A percentile compares a stretch with the other conserved stretches of the same genome.
Evolutionary conservation across 2,888 invertebrate genomes (phyloP).

Genomic region (Tribolium freemani): DNA sequence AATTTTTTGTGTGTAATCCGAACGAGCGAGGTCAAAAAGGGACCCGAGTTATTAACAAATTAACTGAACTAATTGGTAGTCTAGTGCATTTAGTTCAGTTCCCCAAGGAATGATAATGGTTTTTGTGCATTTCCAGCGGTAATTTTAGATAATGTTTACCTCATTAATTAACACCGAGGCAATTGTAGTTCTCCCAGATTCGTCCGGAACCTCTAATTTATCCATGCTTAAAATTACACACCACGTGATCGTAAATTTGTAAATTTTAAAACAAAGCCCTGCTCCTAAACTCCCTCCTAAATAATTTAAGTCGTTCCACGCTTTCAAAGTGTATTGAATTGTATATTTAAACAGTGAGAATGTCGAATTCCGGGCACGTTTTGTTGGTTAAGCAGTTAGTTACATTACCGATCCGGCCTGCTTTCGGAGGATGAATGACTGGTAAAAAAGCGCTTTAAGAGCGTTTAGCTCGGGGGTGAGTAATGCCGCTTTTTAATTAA

Average conservation of each 20-base stretch:
- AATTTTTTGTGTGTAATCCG: slow-evolving; percentile 26
- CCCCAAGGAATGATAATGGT: slow-evolving; percentile 45
- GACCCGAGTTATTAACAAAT: slow-evolving; percentile 48
- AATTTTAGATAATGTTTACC: slow-evolving; percentile 46
- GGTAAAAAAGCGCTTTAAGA: slow-evolving; percentile 34
- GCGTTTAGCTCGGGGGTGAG: slow-evolving; percentile 20
- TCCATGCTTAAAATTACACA: slow-evolving; percentile 15
- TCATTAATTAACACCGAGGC: slow-evolving; percentile 41
- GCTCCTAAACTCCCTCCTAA: slow-evolving; percentile 38
- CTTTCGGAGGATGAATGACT: slow-evolving; percentile 49
- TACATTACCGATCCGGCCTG: slow-evolving; percentile 53
- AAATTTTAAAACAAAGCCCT: slow-evolving; percentile 41
- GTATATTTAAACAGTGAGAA: slow-evolving; percentile 54
- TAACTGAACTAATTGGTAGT: slow-evolving; percentile 46
- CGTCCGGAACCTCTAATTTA: not conserved
- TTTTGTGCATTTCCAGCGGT: slow-evolving; percentile 45
- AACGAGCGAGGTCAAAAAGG: slow-evolving; percentile 32
- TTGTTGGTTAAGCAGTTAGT: slow-evolving; percentile 57
- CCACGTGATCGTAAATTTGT: slow-evolving; percentile 27
- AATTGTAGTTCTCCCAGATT: slow-evolving; percentile 19
- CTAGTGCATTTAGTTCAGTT: slow-evolving; percentile 45
- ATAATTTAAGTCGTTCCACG: slow-evolving; percentile 47
- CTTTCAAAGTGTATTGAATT: slow-evolving; percentile 54
- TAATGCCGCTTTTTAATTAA: slow-evolving; percentile 32
- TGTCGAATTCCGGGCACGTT: slow-evolving; percentile 55